phyloP scores from a whole-genome alignment of 2,797 vertebrate species.

The Eulemur albifrons region DNA sequence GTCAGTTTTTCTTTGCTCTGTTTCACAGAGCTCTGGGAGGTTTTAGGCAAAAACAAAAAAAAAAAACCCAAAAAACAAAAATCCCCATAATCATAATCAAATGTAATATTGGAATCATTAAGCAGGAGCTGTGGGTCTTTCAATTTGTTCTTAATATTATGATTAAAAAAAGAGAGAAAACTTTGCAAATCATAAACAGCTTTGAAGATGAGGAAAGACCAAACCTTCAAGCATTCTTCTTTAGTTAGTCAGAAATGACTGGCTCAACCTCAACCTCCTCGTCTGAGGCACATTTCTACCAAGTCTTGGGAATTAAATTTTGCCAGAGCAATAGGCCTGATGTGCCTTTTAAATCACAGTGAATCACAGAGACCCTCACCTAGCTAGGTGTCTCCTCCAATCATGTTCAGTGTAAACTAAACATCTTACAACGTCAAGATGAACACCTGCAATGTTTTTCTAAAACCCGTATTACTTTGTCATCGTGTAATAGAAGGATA shows the following conservation, averaged over 20 bases:
- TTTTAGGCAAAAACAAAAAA: neutral
- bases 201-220: conserved; percentile 34
- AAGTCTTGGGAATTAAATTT: neutral
- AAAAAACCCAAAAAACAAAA: neutral
- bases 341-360: neutral
- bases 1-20: neutral
- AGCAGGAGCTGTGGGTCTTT: neutral
- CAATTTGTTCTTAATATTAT: neutral
- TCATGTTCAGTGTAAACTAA: neutral
- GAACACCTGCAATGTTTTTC: neutral
- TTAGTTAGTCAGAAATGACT: conserved; percentile 34
- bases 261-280: neutral
- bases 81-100: neutral
- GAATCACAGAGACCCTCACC: neutral
- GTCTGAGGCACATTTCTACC: neutral
- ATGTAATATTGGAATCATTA: conserved; percentile 17
- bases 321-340: neutral
- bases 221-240: neutral
- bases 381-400: neutral
- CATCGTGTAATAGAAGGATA: neutral
- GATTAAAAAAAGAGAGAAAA: neutral
- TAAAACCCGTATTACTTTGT: neutral
- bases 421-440: neutral
- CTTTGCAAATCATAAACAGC: conserved; percentile 24
- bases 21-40: neutral